Conservation (phyloP, 2,888 invertebrate genomes). For the Limnephilus auricula region DNA sequence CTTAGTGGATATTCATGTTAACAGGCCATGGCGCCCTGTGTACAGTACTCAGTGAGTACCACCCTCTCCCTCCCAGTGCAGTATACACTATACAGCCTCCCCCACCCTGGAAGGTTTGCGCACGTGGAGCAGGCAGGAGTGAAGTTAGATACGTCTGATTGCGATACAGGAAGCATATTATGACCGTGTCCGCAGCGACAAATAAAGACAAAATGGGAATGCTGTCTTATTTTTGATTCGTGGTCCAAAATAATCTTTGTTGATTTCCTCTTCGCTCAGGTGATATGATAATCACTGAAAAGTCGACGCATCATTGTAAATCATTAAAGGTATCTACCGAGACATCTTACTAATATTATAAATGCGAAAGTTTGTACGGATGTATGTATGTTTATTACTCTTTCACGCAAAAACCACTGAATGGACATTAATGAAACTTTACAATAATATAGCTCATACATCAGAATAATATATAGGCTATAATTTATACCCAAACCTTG, state of each 20-base stretch:
- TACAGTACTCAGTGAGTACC: background rate
- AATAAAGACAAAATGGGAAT: background rate
- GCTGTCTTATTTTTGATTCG: background rate
- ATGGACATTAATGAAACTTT: too few species aligned
- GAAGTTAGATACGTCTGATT: background rate
- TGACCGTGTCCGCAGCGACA: background rate
- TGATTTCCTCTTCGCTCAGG: background rate
- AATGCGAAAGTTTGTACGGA: too few species aligned
- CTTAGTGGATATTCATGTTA: constrained; percentile 52
- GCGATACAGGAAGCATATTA: background rate
- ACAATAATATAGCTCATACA: too few species aligned
- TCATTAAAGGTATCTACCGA: too few species aligned
- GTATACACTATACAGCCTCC: background rate
- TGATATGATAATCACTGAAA: background rate
- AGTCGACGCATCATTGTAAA: background rate
- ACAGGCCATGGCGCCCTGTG: constrained; percentile 25
- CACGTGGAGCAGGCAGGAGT: background rate
- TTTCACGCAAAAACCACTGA: too few species aligned
- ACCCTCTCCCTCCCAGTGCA: background rate
- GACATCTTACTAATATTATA: too few species aligned
- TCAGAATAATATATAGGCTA: too few species aligned
- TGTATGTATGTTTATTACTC: too few species aligned
- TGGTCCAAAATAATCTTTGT: background rate
- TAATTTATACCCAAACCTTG: too few species aligned
- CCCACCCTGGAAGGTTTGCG: background rate